Evolutionary conservation across 2,797 vertebrate species (phyloP), one percentile per base, ranked within the genome.

Genomic region (Calcarius lapponicus): DNA sequence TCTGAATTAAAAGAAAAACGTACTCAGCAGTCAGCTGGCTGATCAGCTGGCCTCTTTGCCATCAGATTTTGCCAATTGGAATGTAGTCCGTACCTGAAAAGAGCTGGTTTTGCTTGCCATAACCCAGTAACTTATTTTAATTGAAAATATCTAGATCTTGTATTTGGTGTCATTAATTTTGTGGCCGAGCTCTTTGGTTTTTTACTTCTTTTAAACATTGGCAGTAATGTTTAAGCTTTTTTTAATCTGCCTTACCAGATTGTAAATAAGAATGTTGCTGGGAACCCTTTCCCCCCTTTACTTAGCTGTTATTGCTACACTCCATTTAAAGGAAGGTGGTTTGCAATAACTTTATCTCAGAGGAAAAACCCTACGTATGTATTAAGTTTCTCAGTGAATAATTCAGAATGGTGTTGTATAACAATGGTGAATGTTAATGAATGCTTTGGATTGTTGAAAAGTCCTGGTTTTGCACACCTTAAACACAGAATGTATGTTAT

Each of bases 401-500:
- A 43, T 91, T 91, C 51, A 70, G 60, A 76, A 16, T 47, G 53
- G 65, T 56, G 11, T 57, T 84, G 50, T 70, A 2, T 79, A 81
- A 50, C 38, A 61, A 10, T 69, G 22, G 78, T 75, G 65, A 53
- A 66, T 2, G 0, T 75, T 79, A 65, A 54, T 62, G 38, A 72
- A 65, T 81, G 32, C 19, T 79, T 94, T 75, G 54, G 31, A 75
- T 88, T 24, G 36, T 62, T 62, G 31, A 61, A 38, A 45, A 17
- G n/a, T 75, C 28, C 74, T 85, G 53, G 1, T 80, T 83, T 67
- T 80, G 53, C 20, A 50, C 51, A 48, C 43, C 78, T 84, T 62
- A 54, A 88, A 88, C 0, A 5, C 7, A 5, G 72, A 56, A 62
- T 4, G 3, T 62, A 3, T 1, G 2, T 80, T 86, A 17, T 0